Base-by-base conservation (phyloP, 1,140 invertebrate genomes). In the Drosophila funebris region DNA sequence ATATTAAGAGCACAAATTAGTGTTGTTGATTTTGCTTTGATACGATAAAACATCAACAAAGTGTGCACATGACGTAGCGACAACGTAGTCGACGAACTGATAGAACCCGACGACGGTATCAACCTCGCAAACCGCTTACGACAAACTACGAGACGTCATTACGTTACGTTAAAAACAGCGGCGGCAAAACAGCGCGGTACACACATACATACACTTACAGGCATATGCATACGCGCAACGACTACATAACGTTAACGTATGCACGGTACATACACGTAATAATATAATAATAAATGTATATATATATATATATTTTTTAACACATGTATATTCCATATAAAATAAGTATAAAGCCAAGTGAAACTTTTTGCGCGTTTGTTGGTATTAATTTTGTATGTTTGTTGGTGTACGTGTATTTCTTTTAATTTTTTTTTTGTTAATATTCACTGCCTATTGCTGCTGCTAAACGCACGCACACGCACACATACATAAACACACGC, bases 111-210 rank as follows among this genome's bases (percentile, higher is more conserved):
- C 58, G 39, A 54, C 37, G 29, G 33, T 48, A 37, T 13, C 52
- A 13, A 46, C n/a, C 18, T 31, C 66, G 64, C 60, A 69, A 52
- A 13, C 33, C 16, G 41, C 54, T 37, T 63, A 71, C 61, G 69
- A 56, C 24, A 48, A 71, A 54, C 39, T 46, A 60, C 31, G 53
- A 33, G 61, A 60, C 73, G 48, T 69, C 39, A 14, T 64, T 54
- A 72, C 73, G 73, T 76, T 67, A 76, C 62, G 73, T 62, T 56
- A 56, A 29, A 52, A 73, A 68, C 60, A 67, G 64, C 74, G 71
- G 71, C 71, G 63, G 70, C 70, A 73, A 73, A 73, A 73, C 63
- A 73, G 57, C 58, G 57, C 43, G 53, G 68, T 18, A 73, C 18
- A 70, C 62, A 73, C 44, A 61, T 31, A 63, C 46, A 29, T 5